Base-by-base conservation (phyloP, 1,140 invertebrate species). In the Habropoda laboriosa region DNA sequence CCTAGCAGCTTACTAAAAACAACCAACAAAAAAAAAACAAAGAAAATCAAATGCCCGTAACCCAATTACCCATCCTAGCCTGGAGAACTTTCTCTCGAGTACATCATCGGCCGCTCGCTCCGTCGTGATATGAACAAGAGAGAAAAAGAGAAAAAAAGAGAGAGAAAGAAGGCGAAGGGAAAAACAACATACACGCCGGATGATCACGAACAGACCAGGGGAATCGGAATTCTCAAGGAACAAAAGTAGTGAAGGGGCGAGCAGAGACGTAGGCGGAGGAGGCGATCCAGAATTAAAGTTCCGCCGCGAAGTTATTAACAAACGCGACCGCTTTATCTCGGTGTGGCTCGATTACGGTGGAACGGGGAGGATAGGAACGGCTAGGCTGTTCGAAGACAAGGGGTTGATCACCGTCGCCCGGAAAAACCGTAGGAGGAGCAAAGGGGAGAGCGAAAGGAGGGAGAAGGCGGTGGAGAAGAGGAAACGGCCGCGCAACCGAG, bases 401-500 rank as follows among this genome's bases (percentile, higher is more conserved):
- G 71, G 58, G 53, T 63, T 53, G 72, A 67, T 80, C 71, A 75
- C 40, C 51, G 66, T 47, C 51, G 67, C 21, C 55, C 64, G 77
- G 75, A 79, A 70, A 42, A 64, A 21, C 13, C 38, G 40, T 42
- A 6, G 58, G 64, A 32, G 18, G 7, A 21, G 13, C 18, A 4
- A 1, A 7, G 32, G 38, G 27, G 40, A n/a, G 3, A 45, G 30
- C 27, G 68, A 40, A 81, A 80, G 81, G 75, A 76, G 79, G 81
- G 49, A 72, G 63, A 16, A 42, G 38, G 42, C 21, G 30, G 35
- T 4, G 21, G 40, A 45, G 24, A 51, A 68, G n/a, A 72, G 83
- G 70, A 82, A 82, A 51, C 53, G 71, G n/a, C 35, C 63, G 53
- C 55, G 47, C 74, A 87, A 87, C 83, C 77, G 86, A 89, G 90